Percentiles rank a stretch among this genome's conserved stretches.
Evolutionary conservation across 2,113 vertebrate genomes (phyloP).

Genomic region (Artemisiospiza belli): DNA sequence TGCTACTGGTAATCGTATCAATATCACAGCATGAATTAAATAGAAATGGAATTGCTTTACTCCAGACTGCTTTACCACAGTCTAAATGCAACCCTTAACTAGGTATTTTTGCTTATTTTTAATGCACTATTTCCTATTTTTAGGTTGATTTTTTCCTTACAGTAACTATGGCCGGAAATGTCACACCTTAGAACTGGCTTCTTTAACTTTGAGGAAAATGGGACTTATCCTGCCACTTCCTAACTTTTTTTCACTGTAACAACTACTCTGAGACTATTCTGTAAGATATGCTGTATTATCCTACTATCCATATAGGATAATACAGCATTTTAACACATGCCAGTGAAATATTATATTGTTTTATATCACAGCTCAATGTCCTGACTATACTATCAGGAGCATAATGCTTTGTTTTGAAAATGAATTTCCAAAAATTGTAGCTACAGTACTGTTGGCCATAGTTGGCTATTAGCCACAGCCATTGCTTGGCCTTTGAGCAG

Average conservation of each 20-base stretch:
- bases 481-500: not conserved
- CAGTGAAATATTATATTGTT: not conserved
- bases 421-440: not conserved
- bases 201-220: not conserved
- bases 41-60: not conserved
- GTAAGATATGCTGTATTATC: no score
- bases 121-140: not conserved
- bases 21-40: not conserved
- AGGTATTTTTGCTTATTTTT: not conserved
- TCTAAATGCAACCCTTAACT: not conserved
- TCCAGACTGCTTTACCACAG: not conserved
- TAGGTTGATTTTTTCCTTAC: not conserved
- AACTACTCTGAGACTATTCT: not conserved
- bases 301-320: not conserved
- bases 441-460: not conserved
- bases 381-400: not conserved
- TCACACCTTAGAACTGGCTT: not conserved
- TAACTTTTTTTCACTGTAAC: not conserved
- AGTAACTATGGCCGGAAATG: not conserved
- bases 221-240: not conserved
- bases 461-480: not conserved
- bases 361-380: not conserved
- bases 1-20: not conserved
- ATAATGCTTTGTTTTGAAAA: not conserved
- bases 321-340: not conserved